A percentile compares a stretch with the other conserved stretches of the same genome.
phyloP scores from a whole-genome alignment of 2,113 vertebrate genomes.

The Passer domesticus region DNA sequence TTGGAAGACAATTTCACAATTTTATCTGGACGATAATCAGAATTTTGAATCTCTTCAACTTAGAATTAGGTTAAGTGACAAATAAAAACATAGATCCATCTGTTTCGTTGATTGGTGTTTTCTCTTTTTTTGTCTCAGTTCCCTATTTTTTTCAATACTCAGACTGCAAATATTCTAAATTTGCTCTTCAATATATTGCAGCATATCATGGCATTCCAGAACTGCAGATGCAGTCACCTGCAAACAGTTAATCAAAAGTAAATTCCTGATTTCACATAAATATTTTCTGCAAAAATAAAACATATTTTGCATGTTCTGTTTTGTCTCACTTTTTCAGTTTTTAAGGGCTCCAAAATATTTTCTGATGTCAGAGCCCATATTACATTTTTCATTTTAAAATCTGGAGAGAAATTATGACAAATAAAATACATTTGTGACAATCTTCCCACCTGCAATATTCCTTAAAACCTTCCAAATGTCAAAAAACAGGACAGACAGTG shows the following conservation, averaged over 20 bases:
- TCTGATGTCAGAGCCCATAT: neutral
- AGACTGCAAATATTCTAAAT: neutral
- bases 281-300: neutral
- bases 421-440: neutral
- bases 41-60: neutral
- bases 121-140: neutral
- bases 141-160: neutral
- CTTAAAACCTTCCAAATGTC: slow-evolving; percentile 23
- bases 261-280: neutral
- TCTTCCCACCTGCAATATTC: neutral
- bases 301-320: neutral
- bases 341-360: neutral
- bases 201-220: neutral
- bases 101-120: neutral
- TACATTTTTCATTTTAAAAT: slow-evolving; percentile 18
- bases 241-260: neutral
- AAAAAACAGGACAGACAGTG: neutral
- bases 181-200: neutral
- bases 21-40: neutral
- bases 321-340: neutral
- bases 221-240: neutral
- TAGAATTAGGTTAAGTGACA: neutral
- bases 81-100: neutral
- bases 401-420: neutral
- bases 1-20: neutral